Evolutionary conservation across 1,140 invertebrate genomes (phyloP), one percentile per base, ranked within the genome.

Genomic region (Drosophila ironensis): DNA sequence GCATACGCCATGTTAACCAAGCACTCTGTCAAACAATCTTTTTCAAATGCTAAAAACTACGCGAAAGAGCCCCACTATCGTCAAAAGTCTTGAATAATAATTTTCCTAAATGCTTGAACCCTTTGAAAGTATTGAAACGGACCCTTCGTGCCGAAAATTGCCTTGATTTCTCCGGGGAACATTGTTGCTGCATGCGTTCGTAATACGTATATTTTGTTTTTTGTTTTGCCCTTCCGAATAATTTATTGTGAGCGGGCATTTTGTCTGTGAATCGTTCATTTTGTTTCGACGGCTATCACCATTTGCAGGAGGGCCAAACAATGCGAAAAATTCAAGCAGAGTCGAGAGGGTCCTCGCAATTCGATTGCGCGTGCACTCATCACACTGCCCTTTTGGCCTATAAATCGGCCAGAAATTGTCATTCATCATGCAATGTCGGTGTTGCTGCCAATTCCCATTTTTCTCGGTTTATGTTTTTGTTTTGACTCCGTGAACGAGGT

Each of bases 381-480:
- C 24, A 27, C 27, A 53, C 33, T 51, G 24, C 54, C 47, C 40
- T 28, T 30, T 7, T 56, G 50, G 12, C 14, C 68, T 19, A 30
- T 38, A 75, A 78, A 72, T 86, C 71, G 67, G 42, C 52, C 75
- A 69, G 78, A 87, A 82, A 78, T 87, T 74, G 70, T 75, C 76
- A 87, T 71, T 74, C 61, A 72, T 78, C 82, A 81, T 71, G 66
- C 64, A 38, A 72, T 53, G 70, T 42, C 33, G 22, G 27, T 25
- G 14, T 35, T 41, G 33, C 30, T n/a, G 37, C 11, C 30, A 1
- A 12, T 11, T 48, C 33, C 35, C 27, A 11, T 33, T 33, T 33
- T 33, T 9, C 35, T 16, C 22, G 16, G n/a, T 24, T 20, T 41
- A 5, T 50, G 20, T 59, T 40, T 28, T 57, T 8, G 3, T 19